Evolutionary conservation across 2,888 invertebrate species (phyloP), one percentile per base, ranked within the genome.

Genomic region (Drosophila conformis): DNA sequence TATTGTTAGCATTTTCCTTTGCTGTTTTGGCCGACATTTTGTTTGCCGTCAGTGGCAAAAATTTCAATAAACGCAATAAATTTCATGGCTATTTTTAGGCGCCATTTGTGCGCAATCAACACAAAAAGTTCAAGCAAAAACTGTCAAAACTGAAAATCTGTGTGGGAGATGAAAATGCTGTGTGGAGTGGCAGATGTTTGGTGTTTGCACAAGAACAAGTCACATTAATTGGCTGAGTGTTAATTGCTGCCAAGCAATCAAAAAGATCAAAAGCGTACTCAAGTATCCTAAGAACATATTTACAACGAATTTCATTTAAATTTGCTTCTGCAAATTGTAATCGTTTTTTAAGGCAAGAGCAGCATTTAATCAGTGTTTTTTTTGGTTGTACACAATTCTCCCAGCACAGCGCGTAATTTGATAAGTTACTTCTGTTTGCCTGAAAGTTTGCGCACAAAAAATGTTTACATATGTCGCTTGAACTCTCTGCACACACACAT

Each of bases 1-100:
- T 64, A 13, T 40, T 42, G 27, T 15, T n/a, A 31, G 29, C 36
- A 61, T 36, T 27, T 29, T 35, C 25, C 31, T 27, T 49, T 40
- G n/a, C 46, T 25, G 35, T 38, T 53, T 53, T 78, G 68, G 58
- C 61, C 46, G 65, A 66, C 69, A 73, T 78, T 78, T 78, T 69
- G 65, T 61, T 38, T 63, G 46, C 72, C 73, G 82, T 74, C 78
- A 70, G 21, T 36, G 51, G 63, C 77, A 72, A 74, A 69, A 56
- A 83, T 81, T 83, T 83, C 78, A 83, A 86, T 88, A 78, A 80
- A 70, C 67, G 68, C 86, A 74, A 74, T 76, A 71, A 86, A 88
- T 81, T 82, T 57, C 69, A n/a, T 38, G 71, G 81, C 82, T 89
- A 83, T 86, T 85, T 85, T 76, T 72, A 76, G 87, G 63, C 74